Conservation (phyloP, 1,140 invertebrate species). For the Lethrus apterus region DNA sequence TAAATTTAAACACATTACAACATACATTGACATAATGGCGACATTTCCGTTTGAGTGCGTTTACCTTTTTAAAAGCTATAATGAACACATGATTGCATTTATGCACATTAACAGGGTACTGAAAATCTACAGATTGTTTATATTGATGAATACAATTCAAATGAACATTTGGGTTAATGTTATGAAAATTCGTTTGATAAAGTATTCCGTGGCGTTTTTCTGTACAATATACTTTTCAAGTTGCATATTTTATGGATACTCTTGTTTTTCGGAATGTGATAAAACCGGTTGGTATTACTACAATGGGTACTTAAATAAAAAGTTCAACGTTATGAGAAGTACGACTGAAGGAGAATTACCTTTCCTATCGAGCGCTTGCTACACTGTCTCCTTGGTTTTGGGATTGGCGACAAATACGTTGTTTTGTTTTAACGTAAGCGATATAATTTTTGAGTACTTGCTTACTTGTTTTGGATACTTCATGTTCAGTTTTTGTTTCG, state of each 20-base stretch:
- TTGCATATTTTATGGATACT: background rate
- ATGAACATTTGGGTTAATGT: slow-evolving; percentile 7
- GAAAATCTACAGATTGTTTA: slow-evolving; percentile 3
- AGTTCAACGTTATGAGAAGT: slow-evolving; percentile 2
- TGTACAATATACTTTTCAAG: background rate
- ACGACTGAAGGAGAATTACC: background rate
- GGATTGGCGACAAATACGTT: background rate
- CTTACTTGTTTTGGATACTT: background rate
- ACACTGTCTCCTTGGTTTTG: background rate
- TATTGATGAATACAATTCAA: background rate
- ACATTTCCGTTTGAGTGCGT: slow-evolving; percentile 10
- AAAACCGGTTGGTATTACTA: background rate
- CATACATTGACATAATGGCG: slow-evolving; percentile 10
- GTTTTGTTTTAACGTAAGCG: background rate
- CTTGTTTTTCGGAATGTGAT: slow-evolving; percentile 2
- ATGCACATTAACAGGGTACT: slow-evolving; percentile 1
- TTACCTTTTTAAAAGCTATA: too few species aligned
- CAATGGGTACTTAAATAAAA: background rate
- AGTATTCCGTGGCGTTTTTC: background rate
- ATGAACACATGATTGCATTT: background rate
- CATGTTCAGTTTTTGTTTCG: slow-evolving; percentile 10
- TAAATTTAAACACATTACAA: slow-evolving; percentile 4
- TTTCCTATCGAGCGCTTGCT: background rate
- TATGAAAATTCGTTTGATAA: background rate
- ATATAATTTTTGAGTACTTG: slow-evolving; percentile 6